phyloP scores from a whole-genome alignment of 2,888 invertebrate species.

The Habroteleia sp. region DNA sequence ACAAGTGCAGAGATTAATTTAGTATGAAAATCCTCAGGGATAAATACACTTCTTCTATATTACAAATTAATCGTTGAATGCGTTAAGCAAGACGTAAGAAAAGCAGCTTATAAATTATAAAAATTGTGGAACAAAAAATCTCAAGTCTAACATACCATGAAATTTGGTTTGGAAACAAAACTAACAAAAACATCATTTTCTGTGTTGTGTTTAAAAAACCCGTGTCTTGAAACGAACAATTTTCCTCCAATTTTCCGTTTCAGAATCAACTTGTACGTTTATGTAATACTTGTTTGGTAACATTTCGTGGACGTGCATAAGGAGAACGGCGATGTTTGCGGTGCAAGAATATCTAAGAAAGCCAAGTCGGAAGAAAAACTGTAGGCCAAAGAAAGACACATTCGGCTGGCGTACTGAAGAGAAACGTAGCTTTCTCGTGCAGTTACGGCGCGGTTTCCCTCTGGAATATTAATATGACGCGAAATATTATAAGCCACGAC shows the following conservation, averaged over 20 bases:
- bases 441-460: conserved; percentile 71
- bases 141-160: conserved; percentile 47
- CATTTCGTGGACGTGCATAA: conserved; percentile 52
- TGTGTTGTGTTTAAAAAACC: conserved; percentile 39
- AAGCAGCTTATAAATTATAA: conserved; percentile 45
- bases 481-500: conserved; percentile 81
- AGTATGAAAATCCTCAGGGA: conserved; percentile 35
- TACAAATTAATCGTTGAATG: conserved; percentile 52
- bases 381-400: conserved; percentile 54
- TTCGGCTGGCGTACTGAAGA: conserved; percentile 29
- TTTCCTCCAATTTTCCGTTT: conserved; percentile 56
- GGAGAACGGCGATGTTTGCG: conserved; percentile 35
- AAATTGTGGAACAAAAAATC: conserved; percentile 34
- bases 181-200: conserved; percentile 36
- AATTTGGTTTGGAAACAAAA: conserved; percentile 39
- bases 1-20: conserved; percentile 53
- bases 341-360: conserved; percentile 61
- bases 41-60: conserved; percentile 10
- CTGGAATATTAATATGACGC: conserved; percentile 81
- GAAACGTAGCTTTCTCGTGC: conserved; percentile 57
- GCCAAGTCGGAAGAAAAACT: conserved; percentile 49
- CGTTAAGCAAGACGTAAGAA: conserved; percentile 27
- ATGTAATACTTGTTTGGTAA: conserved; percentile 55
- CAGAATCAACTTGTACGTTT: conserved; percentile 53
- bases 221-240: conserved; percentile 46